Base-by-base conservation (phyloP, 1,140 invertebrate genomes). In the Bilobella aurantiaca region DNA sequence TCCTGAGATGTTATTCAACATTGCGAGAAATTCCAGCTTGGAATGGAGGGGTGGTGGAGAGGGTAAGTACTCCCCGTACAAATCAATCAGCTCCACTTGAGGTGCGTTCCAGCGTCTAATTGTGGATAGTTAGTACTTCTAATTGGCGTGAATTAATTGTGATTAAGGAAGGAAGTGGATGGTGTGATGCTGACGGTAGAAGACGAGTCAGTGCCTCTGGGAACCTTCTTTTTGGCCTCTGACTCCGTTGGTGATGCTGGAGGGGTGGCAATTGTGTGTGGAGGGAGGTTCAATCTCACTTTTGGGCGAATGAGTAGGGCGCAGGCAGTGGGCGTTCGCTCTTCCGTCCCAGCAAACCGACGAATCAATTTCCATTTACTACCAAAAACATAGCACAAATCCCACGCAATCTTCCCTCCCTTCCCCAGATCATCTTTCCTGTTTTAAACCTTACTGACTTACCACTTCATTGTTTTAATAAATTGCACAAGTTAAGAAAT, bases 21-120 rank as follows among this genome's bases (percentile, higher is more conserved):
- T 73, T n/a, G 69, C 62, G 58, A 72, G 65, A 31, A 72, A 65
- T 69, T 72, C 70, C 70, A 72, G 70, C 49, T 69, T 72, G 67
- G 62, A 53, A 62, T 5, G 8, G 8, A n/a, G 37, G 8, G 8
- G 8, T 53, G 62, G 37, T 56, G 34, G 27, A 49, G 29, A 30
- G 57, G 47, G 25, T 37, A 62, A 64, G 47, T 5, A 53, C 49
- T 23, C 25, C 21, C 12, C 49, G 12, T 53, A n/a, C n/a, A n/a
- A n/a, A n/a, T n/a, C n/a, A n/a, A n/a, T 53, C 25, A 8, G 34
- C 34, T 42, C 34, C 18, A 18, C 34, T 18, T 42, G 34, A 42
- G 34, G 34, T 42, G 34, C 34, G 25, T n/a, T 21, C 12, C 5
- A 56, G 53, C 5, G 53, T 32, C n/a, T n/a, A n/a, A n/a, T n/a